These are phyloP conservation scores for Calameuta filiformis DNA, from an alignment of 2,888 invertebrate genomes.

Conservation along the genomic window DNA sequence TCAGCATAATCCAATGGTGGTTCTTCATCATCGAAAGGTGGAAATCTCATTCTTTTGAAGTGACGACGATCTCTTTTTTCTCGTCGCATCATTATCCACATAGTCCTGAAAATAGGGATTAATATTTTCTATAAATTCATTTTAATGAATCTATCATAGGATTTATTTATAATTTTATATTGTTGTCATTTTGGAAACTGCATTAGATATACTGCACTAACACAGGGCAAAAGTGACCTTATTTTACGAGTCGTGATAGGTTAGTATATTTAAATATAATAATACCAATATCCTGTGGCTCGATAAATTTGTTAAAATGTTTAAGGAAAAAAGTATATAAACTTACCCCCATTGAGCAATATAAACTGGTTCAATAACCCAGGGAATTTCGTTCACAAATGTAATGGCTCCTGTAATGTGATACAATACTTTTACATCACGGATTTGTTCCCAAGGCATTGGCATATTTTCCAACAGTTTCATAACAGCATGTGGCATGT, in stretches of 20 bases:
- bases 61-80: constrained; percentile 98
- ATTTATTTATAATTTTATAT: constrained; percentile 11
- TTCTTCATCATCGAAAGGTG: constrained; percentile 99
- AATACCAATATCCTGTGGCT: constrained; percentile 16
- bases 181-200: constrained; percentile 26
- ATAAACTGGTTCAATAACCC: constrained; percentile 99
- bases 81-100: constrained; percentile 99
- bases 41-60: constrained; percentile 99
- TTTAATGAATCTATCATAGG: neutral
- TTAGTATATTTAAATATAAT: constrained; percentile 10
- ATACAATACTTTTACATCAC: constrained; percentile 97
- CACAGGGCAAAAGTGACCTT: constrained; percentile 24
- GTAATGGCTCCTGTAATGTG: constrained; percentile 99
- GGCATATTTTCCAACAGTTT: constrained; percentile 99
- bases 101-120: constrained; percentile 73
- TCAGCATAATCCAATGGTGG: constrained; percentile 99
- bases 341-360: constrained; percentile 99
- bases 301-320: neutral
- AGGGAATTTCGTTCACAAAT: constrained; percentile 99
- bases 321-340: neutral
- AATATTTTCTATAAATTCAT: neutral
- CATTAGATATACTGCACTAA: constrained; percentile 19
- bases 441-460: constrained; percentile 99
- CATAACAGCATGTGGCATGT: constrained; percentile 99
- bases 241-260: constrained; percentile 21